Percentiles rank a stretch among this genome's conserved stretches.
Evolutionary conservation across 2,797 vertebrate species (phyloP).

Genomic region (Periparus ater): DNA sequence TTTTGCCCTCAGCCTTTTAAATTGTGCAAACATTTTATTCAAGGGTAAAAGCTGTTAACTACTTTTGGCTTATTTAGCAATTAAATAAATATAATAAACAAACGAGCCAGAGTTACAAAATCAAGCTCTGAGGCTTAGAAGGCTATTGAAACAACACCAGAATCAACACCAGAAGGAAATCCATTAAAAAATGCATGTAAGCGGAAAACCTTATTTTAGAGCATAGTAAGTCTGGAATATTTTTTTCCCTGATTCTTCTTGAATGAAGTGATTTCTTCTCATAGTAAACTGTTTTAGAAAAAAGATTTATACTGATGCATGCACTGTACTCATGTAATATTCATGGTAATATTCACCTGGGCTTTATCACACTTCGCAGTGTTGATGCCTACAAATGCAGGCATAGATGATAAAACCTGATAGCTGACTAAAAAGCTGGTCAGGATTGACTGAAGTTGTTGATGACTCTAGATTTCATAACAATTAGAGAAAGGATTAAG

Average conservation of each 20-base stretch:
- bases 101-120: background rate
- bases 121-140: background rate
- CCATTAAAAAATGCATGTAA: background rate
- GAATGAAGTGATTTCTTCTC: background rate
- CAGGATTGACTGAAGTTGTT: background rate
- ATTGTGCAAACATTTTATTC: background rate
- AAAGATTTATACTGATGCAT: background rate
- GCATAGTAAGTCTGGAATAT: background rate
- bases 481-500: conserved; percentile 30
- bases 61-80: background rate
- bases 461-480: conserved; percentile 15
- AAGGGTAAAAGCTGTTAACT: background rate
- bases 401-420: background rate
- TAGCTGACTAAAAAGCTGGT: background rate
- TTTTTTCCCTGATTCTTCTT: background rate
- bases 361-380: background rate
- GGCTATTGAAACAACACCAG: background rate
- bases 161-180: background rate
- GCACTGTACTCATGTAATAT: background rate
- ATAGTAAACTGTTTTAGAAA: background rate
- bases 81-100: too few species aligned
- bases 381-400: background rate
- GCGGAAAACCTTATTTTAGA: background rate
- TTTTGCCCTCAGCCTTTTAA: background rate
- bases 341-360: background rate